These are phyloP conservation scores for Vesta saturnalis DNA, from an alignment of 2,888 invertebrate species.

Conservation along the genomic window DNA sequence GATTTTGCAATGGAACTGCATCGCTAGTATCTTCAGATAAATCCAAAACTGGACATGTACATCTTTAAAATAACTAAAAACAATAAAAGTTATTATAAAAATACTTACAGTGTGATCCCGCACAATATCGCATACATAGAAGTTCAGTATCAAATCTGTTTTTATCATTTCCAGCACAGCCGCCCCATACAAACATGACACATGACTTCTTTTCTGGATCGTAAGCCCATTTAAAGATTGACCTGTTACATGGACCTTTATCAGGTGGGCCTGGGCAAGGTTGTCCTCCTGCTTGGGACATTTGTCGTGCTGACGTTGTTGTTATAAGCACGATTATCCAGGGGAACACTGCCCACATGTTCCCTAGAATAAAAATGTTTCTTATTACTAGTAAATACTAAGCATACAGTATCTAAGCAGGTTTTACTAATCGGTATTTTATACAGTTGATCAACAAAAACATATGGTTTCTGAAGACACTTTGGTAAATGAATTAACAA, in stretches of 20 bases:
- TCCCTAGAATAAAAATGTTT: constrained; percentile 20
- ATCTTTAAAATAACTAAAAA: neutral
- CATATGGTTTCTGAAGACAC: too few species aligned
- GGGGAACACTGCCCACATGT: constrained; percentile 37
- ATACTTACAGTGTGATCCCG: constrained; percentile 33
- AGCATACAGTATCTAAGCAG: neutral
- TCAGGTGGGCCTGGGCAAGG: constrained; percentile 64
- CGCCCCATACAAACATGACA: constrained; percentile 73
- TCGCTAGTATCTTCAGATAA: constrained; percentile 23
- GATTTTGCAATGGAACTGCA: constrained; percentile 73
- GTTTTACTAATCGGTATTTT: neutral
- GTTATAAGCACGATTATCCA: constrained; percentile 29
- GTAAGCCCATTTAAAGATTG: constrained; percentile 75
- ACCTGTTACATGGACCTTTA: constrained; percentile 70
- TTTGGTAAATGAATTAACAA: too few species aligned
- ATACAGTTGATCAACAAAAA: too few species aligned
- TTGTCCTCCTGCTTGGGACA: constrained; percentile 31
- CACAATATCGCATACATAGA: constrained; percentile 72
- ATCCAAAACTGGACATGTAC: constrained; percentile 16
- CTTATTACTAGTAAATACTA: neutral
- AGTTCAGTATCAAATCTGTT: constrained; percentile 75
- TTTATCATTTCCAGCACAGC: constrained; percentile 73
- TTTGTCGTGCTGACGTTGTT: constrained; percentile 20
- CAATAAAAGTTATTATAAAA: neutral
- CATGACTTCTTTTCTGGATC: constrained; percentile 69